These are phyloP conservation scores for Apostichopus leukothele DNA, from an alignment of 53 echinoderm and acorn worm genomes.

Conservation along the genomic window DNA sequence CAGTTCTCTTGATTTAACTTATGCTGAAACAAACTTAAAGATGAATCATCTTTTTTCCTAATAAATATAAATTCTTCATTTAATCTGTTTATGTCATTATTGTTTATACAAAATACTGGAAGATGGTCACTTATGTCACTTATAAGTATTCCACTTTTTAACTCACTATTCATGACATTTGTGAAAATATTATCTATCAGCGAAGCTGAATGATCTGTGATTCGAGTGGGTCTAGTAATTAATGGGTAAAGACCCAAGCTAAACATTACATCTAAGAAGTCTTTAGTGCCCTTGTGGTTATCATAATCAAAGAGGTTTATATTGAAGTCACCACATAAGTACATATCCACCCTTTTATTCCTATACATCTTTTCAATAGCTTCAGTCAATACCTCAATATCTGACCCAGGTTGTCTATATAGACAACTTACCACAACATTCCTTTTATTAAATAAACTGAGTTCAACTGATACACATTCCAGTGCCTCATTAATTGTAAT, in stretches of 20 bases:
- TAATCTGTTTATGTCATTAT: neutral
- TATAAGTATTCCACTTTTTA: neutral
- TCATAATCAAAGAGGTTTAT: no score
- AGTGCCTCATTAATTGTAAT: conserved; percentile 15
- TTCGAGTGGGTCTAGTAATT: neutral
- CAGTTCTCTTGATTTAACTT: neutral
- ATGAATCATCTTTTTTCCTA: no score
- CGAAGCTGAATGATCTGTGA: neutral
- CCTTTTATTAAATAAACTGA: neutral
- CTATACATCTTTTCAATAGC: no score
- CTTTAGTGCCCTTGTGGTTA: neutral
- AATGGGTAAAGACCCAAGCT: neutral
- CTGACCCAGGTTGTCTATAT: no score
- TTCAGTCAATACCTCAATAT: no score
- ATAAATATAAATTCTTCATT: neutral
- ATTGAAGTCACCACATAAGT: no score
- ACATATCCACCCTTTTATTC: no score
- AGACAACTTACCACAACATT: conserved; percentile 33
- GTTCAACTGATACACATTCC: conserved; percentile 29
- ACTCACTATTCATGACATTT: neutral
- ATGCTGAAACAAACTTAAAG: no score
- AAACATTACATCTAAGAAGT: neutral
- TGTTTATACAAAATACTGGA: neutral
- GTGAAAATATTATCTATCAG: neutral
- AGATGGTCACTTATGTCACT: neutral